Evolutionary conservation across 1,140 invertebrate genomes (phyloP).

Genomic region (Camponotus pennsylvanicus): DNA sequence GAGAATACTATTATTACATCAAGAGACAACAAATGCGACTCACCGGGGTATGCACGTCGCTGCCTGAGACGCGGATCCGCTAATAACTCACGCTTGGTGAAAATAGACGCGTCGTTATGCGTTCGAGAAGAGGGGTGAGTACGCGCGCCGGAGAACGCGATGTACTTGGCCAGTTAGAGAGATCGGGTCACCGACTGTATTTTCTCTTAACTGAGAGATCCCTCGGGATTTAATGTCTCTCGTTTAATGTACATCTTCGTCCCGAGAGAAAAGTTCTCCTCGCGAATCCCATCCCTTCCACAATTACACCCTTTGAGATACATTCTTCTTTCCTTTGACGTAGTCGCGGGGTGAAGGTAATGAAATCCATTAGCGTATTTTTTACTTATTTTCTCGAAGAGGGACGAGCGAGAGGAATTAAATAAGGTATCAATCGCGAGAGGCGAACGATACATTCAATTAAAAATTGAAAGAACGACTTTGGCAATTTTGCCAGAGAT

Average conservation of each 20-base stretch:
- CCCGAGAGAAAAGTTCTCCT: not conserved
- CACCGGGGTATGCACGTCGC: slow-evolving; percentile 63
- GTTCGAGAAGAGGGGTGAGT: slow-evolving; percentile 57
- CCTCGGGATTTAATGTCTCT: not conserved
- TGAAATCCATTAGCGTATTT: not conserved
- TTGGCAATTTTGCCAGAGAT: not conserved
- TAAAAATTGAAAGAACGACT: not conserved
- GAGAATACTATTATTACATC: slow-evolving; percentile 82
- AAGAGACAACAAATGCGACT: slow-evolving; percentile 78
- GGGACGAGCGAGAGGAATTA: not conserved
- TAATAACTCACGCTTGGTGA: slow-evolving; percentile 80
- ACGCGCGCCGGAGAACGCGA: slow-evolving; percentile 47
- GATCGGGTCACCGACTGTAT: slow-evolving; percentile 66
- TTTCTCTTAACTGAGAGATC: slow-evolving; percentile 40
- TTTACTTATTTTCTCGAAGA: not conserved
- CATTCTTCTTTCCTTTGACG: not conserved
- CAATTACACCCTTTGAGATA: slow-evolving; percentile 6
- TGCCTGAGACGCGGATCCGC: slow-evolving; percentile 71
- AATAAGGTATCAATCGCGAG: not conserved
- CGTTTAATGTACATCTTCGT: not conserved
- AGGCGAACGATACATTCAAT: not conserved
- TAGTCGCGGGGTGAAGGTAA: no score
- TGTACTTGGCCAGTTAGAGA: slow-evolving; percentile 58
- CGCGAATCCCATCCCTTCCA: not conserved
- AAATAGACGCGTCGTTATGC: slow-evolving; percentile 75